Percentiles rank a stretch among this genome's conserved stretches.
phyloP scores from a whole-genome alignment of 2,113 vertebrate genomes.

The Pomatorhinus ruficollis region DNA sequence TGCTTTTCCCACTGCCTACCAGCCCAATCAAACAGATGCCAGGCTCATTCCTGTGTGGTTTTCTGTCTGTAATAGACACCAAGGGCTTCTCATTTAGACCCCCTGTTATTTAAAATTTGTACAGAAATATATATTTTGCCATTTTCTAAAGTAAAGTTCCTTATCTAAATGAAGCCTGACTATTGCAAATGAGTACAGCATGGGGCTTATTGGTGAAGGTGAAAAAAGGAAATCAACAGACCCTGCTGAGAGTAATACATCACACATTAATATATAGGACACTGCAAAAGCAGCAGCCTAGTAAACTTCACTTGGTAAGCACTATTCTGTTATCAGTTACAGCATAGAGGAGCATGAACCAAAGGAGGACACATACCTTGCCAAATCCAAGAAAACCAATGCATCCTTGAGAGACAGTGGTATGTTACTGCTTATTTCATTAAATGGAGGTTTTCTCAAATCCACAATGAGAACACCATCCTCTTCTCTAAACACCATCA shows the following conservation, averaged over 20 bases:
- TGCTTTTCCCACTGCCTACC: not conserved
- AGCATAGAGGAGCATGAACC: not conserved
- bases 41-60: not conserved
- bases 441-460: conserved; percentile 81
- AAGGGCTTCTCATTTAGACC: not conserved
- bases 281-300: not conserved
- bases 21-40: not conserved
- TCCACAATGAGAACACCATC: conserved; percentile 86
- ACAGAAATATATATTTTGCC: not conserved
- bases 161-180: not conserved
- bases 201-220: not conserved
- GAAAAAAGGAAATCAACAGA: not conserved
- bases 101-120: not conserved
- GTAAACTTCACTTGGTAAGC: not conserved
- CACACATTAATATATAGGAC: not conserved
- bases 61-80: rapidly evolving
- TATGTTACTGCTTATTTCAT: conserved; percentile 72
- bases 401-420: conserved; percentile 86
- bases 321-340: not conserved
- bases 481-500: conserved; percentile 83
- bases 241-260: not conserved
- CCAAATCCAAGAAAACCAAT: conserved; percentile 87
- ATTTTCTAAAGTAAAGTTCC: not conserved
- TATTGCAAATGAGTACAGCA: not conserved
- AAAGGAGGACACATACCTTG: conserved; percentile 78